Conservation (phyloP, 2,797 vertebrate species). For the Neoniphon sammara region DNA sequence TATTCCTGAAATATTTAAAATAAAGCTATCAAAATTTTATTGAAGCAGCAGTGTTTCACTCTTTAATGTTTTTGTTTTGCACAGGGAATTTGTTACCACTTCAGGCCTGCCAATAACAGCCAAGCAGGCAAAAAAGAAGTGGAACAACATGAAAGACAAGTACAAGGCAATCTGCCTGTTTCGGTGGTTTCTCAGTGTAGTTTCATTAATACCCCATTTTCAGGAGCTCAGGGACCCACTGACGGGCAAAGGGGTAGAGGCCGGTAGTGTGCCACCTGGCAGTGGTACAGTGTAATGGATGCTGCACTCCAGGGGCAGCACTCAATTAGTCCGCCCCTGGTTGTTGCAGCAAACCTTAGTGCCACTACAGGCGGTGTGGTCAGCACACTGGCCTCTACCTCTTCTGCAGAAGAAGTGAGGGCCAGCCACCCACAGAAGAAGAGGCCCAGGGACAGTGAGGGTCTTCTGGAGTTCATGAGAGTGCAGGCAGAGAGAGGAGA, state of each 20-base stretch:
- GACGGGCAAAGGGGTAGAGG: not conserved
- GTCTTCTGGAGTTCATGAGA: not conserved
- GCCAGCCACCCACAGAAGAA: constrained; percentile 13
- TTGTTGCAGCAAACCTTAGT: too few species aligned
- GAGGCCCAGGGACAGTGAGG: not conserved
- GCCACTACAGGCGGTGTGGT: too few species aligned
- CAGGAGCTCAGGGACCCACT: not conserved
- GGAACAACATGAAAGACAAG: not conserved
- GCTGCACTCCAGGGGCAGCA: not conserved
- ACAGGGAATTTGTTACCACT: constrained; percentile 13
- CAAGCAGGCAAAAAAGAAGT: constrained; percentile 26
- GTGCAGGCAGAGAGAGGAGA: not conserved
- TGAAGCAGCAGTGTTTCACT: constrained; percentile 7
- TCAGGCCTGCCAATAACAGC: constrained; percentile 6
- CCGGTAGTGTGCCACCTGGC: too few species aligned
- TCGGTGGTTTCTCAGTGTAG: not conserved
- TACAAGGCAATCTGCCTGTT: constrained; percentile 19
- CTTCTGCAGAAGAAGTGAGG: too few species aligned
- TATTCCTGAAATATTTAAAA: too few species aligned
- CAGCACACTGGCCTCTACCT: too few species aligned
- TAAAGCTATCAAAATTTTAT: too few species aligned
- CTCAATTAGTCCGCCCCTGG: too few species aligned
- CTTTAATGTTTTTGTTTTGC: constrained; percentile 17
- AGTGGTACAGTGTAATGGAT: constrained; percentile 17
- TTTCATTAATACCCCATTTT: not conserved